Base-by-base conservation (phyloP, 2,113 vertebrate genomes). In the human (Homo sapiens) region DNA sequence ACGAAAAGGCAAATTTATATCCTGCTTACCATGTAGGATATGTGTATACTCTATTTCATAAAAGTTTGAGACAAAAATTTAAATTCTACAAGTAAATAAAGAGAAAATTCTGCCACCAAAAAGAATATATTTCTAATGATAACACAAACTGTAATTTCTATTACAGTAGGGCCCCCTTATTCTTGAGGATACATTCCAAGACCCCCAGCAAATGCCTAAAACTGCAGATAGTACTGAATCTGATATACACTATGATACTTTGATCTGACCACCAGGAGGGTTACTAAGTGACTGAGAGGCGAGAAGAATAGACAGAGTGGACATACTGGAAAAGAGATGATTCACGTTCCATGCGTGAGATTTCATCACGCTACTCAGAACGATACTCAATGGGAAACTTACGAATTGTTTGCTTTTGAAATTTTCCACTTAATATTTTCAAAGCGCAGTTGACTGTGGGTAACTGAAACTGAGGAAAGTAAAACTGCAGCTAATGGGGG, bases 1-100 rank as follows among this genome's bases (percentile, higher is more conserved):
- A n/a, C 23, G 40, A 83, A 90, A 94, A 57, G 32, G 4, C 23
- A 80, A 52, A 55, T 76, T 91, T 90, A 25, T n/a, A 48, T 72
- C 45, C 73, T 85, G 61, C 50, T 72, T 88, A 59, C 48, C 52
- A 7, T 76, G 68, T 2, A 52, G 75, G 13, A 27, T 76, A 76
- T 50, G 35, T 64, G 17, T 87, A 55, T 45, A 32, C 1, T 48
- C 14, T 18, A 68, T 35, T 59, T 93, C 35, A 85, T 64, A 68
- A 93, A 93, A 50, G 64, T 90, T 86, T 89, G 14, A 73, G 43
- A 70, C 40, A 78, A 86, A 89, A 86, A 75, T 75, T 55, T 80
- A 57, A 90, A 76, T 78, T 61, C 68, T 83, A 2, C 40, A 82
- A 14, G 30, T 43, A 52, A 22, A 75, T 20, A 50, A 59, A 68